Base-by-base conservation (phyloP, 2,113 vertebrate genomes). In the Hydrochoerus hydrochaeris region DNA sequence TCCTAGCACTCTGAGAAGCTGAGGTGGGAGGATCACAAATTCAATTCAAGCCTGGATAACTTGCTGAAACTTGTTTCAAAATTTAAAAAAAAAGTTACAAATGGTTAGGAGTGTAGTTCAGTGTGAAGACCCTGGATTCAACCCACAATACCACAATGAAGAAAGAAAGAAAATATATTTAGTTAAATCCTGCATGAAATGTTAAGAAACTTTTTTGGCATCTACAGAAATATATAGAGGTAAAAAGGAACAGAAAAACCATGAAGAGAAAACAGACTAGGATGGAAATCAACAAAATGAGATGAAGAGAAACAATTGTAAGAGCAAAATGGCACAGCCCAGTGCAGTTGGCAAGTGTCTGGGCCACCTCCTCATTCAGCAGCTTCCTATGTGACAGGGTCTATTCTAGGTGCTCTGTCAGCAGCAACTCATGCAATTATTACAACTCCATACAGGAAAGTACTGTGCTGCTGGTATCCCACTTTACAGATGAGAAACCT, bases 331-430 rank as follows among this genome's bases (percentile, higher is more conserved):
- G 65, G 24, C 17, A 26, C 63, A 80, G n/a, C 3, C 7, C 9
- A 13, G 1, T 46, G 13, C 57, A 73, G 49, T 7, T 1, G 35
- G 3, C 17, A 54, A 22, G 1, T 10, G 7, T 67, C 85, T 49
- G 41, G 0, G 7, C 22, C 1, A 80, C 8, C 3, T 46, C 0
- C 1, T n/a, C 0, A 52, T 10, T n/a, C 24, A 0, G 87, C 54
- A 20, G 3, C 41, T 32, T 13, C 8, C 35, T 0, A 28, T 63
- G 1, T 32, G 32, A n/a, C n/a, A 16, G 22, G 28, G 3, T 28
- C 3, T n/a, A 89, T 28, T 22, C 41, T 32, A 32, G 60, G 58
- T 41, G 11, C 8, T 84, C 81, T 38, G 7, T 11, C 41, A 44
- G 4, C 24, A 97, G 30, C 95, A 82, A 90, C 17, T n/a, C 84